phyloP scores from a whole-genome alignment of 2,113 vertebrate species.

The Labeo rohita region DNA sequence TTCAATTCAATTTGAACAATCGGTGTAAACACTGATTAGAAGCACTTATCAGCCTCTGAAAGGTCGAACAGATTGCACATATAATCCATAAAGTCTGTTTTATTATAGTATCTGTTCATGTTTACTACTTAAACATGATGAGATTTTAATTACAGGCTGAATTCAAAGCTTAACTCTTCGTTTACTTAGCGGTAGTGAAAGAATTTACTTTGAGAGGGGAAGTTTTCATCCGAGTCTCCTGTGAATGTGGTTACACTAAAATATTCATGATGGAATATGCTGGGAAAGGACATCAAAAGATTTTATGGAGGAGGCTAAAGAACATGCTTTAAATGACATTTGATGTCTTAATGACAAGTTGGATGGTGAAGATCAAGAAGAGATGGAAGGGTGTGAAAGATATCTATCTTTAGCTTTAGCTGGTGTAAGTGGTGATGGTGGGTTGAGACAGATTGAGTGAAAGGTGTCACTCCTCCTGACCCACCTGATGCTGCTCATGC shows the following conservation, averaged over 20 bases:
- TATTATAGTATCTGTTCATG: not conserved
- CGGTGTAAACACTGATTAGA: not conserved
- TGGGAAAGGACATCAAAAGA: not conserved
- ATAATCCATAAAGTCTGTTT: slow-evolving; percentile 10
- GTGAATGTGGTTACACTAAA: not conserved
- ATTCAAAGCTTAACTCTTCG: slow-evolving; percentile 13
- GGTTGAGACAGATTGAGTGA: not conserved
- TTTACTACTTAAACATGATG: not conserved
- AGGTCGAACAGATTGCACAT: not conserved
- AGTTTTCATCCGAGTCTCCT: not conserved
- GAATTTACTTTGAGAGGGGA: not conserved
- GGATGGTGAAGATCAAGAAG: not conserved
- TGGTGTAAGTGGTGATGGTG: not conserved
- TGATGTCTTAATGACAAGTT: not conserved
- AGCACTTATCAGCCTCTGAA: slow-evolving; percentile 10
- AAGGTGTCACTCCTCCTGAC: slow-evolving; percentile 42
- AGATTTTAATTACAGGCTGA: slow-evolving; percentile 19
- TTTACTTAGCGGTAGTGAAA: not conserved
- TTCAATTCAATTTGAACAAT: slow-evolving; percentile 19
- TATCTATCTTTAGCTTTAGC: not conserved
- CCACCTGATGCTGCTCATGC: slow-evolving; percentile 99
- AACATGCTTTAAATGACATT: not conserved
- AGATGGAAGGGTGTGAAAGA: slow-evolving; percentile 10
- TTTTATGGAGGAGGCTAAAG: not conserved
- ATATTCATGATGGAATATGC: slow-evolving; percentile 5